A percentile compares a stretch with the other conserved stretches of the same genome.
phyloP scores from a whole-genome alignment of 1,140 invertebrate species.

The Hycleus phaleratus region DNA sequence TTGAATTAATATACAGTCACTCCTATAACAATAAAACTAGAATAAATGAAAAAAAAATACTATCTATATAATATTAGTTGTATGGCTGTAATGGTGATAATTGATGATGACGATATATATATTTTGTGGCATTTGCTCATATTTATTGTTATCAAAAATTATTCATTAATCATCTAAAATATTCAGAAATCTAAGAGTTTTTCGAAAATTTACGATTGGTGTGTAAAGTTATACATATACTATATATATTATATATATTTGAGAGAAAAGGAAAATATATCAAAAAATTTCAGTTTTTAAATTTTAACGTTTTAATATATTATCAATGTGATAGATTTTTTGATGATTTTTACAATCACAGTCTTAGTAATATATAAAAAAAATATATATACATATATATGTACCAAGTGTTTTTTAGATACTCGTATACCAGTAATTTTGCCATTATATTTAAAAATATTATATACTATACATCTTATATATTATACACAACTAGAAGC shows the following conservation, averaged over 20 bases:
- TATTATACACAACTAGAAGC: constrained; percentile 6
- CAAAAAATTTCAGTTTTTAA: constrained; percentile 8
- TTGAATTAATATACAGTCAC: no score
- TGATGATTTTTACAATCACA: constrained; percentile 44
- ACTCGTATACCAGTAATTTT: constrained; percentile 42
- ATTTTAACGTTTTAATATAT: constrained; percentile 35
- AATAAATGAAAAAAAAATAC: no score
- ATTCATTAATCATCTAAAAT: no score
- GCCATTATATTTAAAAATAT: constrained; percentile 29
- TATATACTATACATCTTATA: constrained; percentile 27
- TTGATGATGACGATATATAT: no score
- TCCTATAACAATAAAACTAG: no score
- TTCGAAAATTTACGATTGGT: no score
- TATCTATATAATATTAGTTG: no score
- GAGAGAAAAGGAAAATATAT: neutral
- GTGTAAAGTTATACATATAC: no score
- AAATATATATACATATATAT: constrained; percentile 6
- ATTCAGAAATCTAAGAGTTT: no score
- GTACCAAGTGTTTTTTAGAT: constrained; percentile 41
- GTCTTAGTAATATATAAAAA: constrained; percentile 29
- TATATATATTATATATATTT: constrained; percentile 2
- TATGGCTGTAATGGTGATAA: no score
- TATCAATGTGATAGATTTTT: constrained; percentile 44
- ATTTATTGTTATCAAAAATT: constrained; percentile 2
- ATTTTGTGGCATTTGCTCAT: neutral